Conservation (phyloP, 2,113 vertebrate genomes). For the Saccopteryx bilineata region DNA sequence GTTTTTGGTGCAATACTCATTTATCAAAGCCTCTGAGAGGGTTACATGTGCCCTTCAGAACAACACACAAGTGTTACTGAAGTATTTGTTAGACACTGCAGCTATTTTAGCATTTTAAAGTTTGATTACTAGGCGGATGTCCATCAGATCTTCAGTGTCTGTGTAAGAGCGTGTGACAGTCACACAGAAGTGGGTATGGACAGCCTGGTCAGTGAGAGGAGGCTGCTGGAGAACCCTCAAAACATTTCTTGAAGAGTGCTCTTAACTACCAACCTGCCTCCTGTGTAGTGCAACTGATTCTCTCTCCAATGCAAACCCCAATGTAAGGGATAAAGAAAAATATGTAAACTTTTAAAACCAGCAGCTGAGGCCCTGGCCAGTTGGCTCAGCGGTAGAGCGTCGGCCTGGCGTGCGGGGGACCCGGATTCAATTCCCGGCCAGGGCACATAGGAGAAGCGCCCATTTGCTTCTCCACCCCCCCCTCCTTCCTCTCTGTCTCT, state of each 20-base stretch:
- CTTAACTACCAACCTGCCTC: neutral
- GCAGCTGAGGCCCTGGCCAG: too few species aligned
- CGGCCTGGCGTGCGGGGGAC: too few species aligned
- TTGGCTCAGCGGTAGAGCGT: too few species aligned
- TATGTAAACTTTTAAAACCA: neutral
- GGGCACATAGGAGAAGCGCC: too few species aligned
- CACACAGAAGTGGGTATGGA: neutral
- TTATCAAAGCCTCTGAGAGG: neutral
- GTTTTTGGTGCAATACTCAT: neutral
- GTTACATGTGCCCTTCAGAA: neutral
- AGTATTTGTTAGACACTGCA: neutral
- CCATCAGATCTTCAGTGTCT: neutral
- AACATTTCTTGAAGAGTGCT: neutral
- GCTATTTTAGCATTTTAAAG: neutral
- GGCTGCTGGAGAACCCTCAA: neutral
- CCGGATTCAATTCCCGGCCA: too few species aligned
- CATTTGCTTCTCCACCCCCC: too few species aligned
- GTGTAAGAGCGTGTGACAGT: rapidly evolving
- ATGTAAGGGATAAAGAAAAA: neutral
- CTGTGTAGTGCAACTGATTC: neutral
- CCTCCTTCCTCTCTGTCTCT: too few species aligned
- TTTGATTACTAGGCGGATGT: neutral
- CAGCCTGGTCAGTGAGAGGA: neutral
- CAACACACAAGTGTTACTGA: neutral
- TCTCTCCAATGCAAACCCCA: neutral